Percentiles rank a stretch among this genome's conserved stretches.
Conservation (phyloP, 1,140 invertebrate species). For the Zaprionus africanus region DNA sequence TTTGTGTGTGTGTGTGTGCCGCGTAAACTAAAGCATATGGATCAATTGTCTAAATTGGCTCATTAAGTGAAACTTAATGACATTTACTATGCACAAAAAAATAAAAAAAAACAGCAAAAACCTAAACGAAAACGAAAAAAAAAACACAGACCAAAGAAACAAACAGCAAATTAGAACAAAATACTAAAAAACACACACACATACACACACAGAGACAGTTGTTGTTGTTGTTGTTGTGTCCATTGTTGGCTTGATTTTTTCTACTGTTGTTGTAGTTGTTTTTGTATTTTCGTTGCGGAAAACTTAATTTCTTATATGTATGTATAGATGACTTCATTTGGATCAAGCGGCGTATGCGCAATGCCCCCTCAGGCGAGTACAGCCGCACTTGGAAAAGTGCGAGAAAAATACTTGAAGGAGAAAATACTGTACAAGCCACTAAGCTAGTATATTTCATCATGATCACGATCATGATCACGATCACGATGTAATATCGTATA, state of each 20-base stretch:
- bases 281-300: constrained; percentile 32
- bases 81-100: constrained; percentile 75
- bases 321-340: constrained; percentile 39
- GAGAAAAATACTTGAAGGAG: neutral
- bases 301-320: constrained; percentile 37
- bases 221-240: constrained; percentile 37
- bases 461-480: neutral
- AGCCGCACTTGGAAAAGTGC: constrained; percentile 12
- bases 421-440: neutral
- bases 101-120: constrained; percentile 13
- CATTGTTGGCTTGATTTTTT: constrained; percentile 36
- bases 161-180: constrained; percentile 34
- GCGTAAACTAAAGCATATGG: constrained; percentile 81
- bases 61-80: constrained; percentile 82
- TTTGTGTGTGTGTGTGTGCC: constrained; percentile 49
- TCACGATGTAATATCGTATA: neutral
- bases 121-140: constrained; percentile 29
- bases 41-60: constrained; percentile 82
- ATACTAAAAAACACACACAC: constrained; percentile 24
- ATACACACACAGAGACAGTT: constrained; percentile 20
- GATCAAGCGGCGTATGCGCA: constrained; percentile 64
- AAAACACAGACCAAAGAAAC: constrained; percentile 28
- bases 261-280: constrained; percentile 32
- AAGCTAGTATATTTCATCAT: neutral
- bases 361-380: constrained; percentile 33